Percentiles rank a stretch among this genome's conserved stretches.
Conservation (phyloP, 2,797 vertebrate genomes). For the Bradypodion ventrale region DNA sequence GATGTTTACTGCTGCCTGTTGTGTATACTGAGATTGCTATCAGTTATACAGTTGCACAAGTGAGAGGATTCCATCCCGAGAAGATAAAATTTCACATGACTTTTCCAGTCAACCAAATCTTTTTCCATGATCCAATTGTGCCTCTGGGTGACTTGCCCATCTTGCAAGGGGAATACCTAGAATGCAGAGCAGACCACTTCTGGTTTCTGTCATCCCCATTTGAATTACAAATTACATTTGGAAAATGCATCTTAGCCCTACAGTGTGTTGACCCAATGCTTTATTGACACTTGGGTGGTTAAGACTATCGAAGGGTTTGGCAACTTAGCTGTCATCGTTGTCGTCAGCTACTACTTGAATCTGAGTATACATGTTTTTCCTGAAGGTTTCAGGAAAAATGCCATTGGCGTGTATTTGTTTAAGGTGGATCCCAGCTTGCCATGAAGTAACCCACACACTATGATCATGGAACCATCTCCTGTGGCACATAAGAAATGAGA, state of each 20-base stretch:
- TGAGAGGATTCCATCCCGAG: slow-evolving; percentile 40
- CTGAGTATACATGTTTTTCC: no score
- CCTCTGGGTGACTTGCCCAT: background rate
- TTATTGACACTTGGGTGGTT: background rate
- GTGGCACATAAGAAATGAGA: no score
- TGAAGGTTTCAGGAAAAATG: no score
- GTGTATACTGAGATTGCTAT: slow-evolving; percentile 24
- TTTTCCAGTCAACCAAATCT: background rate
- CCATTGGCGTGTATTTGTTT: no score
- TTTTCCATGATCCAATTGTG: background rate
- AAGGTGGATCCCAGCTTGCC: no score
- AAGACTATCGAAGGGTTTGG: background rate
- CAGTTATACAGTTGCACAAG: slow-evolving; percentile 25
- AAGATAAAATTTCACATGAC: slow-evolving; percentile 10
- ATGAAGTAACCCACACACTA: no score
- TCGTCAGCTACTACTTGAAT: no score
- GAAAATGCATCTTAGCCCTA: background rate
- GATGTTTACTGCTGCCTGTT: slow-evolving; percentile 12
- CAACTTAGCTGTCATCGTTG: no score
- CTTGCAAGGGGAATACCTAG: background rate
- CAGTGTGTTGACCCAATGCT: background rate
- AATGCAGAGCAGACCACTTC: slow-evolving; percentile 2
- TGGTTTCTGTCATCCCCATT: slow-evolving; percentile 11
- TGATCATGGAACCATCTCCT: no score
- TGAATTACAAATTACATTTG: slow-evolving; percentile 11